These are phyloP conservation scores for Zenarchopterus dispar DNA, from an alignment of 2,797 vertebrate species.

Conservation along the genomic window DNA sequence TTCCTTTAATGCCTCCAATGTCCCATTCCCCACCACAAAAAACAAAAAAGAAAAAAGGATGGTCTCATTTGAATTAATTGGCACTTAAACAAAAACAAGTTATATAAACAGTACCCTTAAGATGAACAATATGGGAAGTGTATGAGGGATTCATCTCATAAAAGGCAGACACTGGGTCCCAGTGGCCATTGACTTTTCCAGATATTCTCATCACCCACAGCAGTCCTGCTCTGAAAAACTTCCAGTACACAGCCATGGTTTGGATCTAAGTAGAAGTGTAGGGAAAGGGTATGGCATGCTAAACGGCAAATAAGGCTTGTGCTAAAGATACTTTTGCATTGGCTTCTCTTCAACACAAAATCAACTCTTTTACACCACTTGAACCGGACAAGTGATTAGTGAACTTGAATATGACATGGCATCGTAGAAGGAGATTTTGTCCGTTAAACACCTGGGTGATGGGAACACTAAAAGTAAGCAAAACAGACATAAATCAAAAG, in stretches of 20 bases:
- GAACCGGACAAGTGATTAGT: constrained; percentile 55
- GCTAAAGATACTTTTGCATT: constrained; percentile 59
- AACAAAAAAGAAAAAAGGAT: too few relatives aligned
- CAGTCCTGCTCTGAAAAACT: constrained; percentile 31
- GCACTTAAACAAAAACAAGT: constrained; percentile 83
- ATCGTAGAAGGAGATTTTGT: constrained; percentile 56
- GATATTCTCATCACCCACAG: constrained; percentile 47
- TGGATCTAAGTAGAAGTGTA: constrained; percentile 25
- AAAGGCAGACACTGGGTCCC: constrained; percentile 67
- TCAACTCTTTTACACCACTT: constrained; percentile 44
- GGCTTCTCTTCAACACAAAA: constrained; percentile 63
- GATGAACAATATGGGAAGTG: constrained; percentile 79
- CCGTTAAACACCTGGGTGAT: constrained; percentile 51
- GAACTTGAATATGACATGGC: constrained; percentile 55
- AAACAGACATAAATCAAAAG: constrained; percentile 76
- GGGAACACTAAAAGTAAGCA: constrained; percentile 55
- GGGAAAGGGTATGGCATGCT: constrained; percentile 39
- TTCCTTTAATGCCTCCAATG: constrained; percentile 47
- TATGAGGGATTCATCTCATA: constrained; percentile 66
- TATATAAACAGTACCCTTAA: constrained; percentile 84
- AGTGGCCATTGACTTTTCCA: constrained; percentile 41
- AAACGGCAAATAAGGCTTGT: constrained; percentile 66
- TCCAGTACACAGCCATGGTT: constrained; percentile 41
- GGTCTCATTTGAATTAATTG: constrained; percentile 82
- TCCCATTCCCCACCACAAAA: constrained; percentile 39